These are phyloP conservation scores for Mormoops blainvillei DNA, from an alignment of 2,113 vertebrate genomes.

Conservation along the genomic window DNA sequence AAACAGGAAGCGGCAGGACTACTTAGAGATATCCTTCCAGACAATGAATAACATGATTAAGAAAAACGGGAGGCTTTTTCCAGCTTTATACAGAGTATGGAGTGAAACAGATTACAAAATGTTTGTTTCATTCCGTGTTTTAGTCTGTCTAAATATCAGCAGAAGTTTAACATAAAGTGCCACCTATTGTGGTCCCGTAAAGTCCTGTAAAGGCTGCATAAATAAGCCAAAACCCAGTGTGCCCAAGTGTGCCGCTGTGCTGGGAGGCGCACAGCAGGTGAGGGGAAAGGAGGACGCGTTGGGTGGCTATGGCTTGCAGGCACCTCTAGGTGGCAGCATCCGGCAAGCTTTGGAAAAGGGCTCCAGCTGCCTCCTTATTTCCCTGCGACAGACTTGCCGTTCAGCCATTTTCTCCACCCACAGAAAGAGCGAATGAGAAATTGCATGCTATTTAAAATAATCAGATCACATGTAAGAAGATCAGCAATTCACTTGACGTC, in stretches of 20 bases:
- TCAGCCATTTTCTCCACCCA: conserved; percentile 61
- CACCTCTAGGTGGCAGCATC: conserved; percentile 76
- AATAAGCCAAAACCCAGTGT: not conserved
- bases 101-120: not conserved
- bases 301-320: fast-evolving
- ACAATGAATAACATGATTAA: not conserved
- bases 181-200: no score
- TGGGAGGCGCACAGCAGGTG: fast-evolving
- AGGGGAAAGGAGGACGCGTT: fast-evolving
- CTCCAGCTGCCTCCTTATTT: not conserved
- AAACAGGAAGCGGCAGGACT: not conserved
- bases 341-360: not conserved
- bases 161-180: not conserved
- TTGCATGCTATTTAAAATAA: not conserved
- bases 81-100: not conserved
- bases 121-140: not conserved
- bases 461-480: not conserved
- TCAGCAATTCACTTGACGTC: not conserved
- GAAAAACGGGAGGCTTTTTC: not conserved
- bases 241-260: fast-evolving
- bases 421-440: not conserved
- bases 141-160: not conserved
- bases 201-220: not conserved
- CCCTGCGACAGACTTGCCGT: not conserved
- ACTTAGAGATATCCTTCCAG: not conserved